phyloP scores from a whole-genome alignment of 2,888 invertebrate species.

The Limenitis camilla region DNA sequence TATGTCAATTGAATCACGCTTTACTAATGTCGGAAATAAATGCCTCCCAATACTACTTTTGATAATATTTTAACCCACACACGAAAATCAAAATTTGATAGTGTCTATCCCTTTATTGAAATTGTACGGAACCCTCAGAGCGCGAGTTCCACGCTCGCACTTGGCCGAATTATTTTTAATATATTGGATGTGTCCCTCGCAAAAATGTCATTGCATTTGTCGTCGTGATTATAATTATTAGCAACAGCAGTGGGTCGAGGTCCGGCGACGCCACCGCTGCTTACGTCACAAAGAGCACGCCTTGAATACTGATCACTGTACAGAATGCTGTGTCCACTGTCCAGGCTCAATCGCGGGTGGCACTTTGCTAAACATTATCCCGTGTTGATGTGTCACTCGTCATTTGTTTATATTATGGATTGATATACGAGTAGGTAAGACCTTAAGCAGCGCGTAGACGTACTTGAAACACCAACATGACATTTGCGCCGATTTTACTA shows the following conservation, averaged over 20 bases:
- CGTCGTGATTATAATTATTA: not conserved
- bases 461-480: not conserved
- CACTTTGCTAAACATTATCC: not conserved
- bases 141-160: too few species aligned
- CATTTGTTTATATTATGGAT: not conserved
- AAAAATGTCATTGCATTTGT: not conserved
- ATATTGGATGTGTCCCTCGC: not conserved
- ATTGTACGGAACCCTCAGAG: too few species aligned
- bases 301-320: conserved; percentile 7
- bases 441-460: not conserved
- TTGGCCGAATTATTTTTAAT: too few species aligned
- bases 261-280: not conserved
- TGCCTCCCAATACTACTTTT: too few species aligned
- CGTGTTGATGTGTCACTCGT: not conserved
- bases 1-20: too few species aligned
- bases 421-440: not conserved
- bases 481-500: conserved; percentile 5
- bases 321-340: too few species aligned
- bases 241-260: not conserved
- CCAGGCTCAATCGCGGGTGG: too few species aligned
- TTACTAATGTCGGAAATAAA: too few species aligned
- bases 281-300: not conserved
- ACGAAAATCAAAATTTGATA: too few species aligned
- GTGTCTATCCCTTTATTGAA: too few species aligned
- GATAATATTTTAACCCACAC: too few species aligned